A percentile compares a stretch with the other conserved stretches of the same genome.
phyloP scores from a whole-genome alignment of 2,888 invertebrate species.

The Agonopterix arenella region DNA sequence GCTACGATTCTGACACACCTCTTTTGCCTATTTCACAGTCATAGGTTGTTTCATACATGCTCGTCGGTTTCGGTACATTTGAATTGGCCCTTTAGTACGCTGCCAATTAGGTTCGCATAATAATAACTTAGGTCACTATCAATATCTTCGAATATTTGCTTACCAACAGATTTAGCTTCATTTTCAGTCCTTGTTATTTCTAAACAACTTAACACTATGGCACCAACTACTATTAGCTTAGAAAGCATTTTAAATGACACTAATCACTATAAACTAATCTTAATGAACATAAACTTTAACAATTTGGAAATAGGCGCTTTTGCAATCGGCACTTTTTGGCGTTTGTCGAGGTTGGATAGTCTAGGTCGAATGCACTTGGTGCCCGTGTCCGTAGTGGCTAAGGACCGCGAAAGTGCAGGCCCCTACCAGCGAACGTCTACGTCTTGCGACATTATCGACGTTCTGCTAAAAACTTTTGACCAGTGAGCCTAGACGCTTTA shows the following conservation, averaged over 20 bases:
- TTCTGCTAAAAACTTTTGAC: no score
- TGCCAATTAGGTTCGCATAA: no score
- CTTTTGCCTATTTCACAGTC: no score
- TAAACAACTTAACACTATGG: slow-evolving; percentile 37
- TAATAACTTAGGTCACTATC: no score
- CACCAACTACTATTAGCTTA: slow-evolving; percentile 31
- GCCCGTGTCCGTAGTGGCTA: slow-evolving; percentile 27
- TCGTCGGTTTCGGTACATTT: no score
- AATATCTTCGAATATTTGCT: slow-evolving; percentile 11
- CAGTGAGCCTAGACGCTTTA: no score
- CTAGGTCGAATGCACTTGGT: neutral
- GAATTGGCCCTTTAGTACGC: no score
- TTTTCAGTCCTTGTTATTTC: slow-evolving; percentile 31
- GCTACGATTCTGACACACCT: no score
- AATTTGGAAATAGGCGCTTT: slow-evolving; percentile 5
- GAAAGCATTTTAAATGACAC: slow-evolving; percentile 28
- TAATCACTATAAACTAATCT: neutral
- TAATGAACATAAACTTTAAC: neutral
- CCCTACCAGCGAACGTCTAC: slow-evolving; percentile 38
- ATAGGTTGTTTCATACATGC: no score
- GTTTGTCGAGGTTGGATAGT: neutral
- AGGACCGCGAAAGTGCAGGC: slow-evolving; percentile 43
- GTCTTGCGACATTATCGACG: slow-evolving; percentile 31
- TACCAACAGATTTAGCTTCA: slow-evolving; percentile 46
- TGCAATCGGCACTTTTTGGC: slow-evolving; percentile 1